These are phyloP conservation scores for Elanoides forficatus DNA, from an alignment of 2,113 vertebrate species.

Conservation along the genomic window DNA sequence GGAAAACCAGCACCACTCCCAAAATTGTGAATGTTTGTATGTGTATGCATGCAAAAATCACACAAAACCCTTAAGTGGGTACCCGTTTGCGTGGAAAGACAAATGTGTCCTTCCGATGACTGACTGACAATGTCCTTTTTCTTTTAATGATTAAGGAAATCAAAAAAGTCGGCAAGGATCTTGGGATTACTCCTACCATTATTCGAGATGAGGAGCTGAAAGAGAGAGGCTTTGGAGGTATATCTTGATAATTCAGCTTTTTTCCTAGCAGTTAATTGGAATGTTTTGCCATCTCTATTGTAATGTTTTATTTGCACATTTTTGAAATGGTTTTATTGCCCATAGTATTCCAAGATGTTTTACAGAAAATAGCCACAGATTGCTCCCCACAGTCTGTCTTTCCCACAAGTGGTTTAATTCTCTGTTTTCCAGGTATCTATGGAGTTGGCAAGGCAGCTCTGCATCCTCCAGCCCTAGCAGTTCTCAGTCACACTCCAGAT, in stretches of 20 bases:
- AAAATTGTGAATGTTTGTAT: background rate
- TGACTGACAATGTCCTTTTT: constrained; percentile 20
- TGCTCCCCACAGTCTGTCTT: background rate
- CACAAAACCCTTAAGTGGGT: background rate
- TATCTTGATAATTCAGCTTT: background rate
- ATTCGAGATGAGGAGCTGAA: constrained; percentile 92
- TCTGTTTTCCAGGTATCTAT: constrained; percentile 83
- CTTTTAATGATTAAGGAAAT: constrained; percentile 83
- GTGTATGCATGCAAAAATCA: background rate
- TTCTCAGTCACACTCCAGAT: constrained; percentile 91
- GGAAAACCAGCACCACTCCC: background rate
- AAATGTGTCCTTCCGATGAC: background rate
- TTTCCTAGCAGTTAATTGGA: background rate
- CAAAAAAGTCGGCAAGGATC: constrained; percentile 84
- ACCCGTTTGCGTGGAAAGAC: background rate
- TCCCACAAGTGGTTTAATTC: background rate
- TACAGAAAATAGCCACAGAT: background rate
- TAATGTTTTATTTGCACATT: background rate
- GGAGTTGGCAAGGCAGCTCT: constrained; percentile 94
- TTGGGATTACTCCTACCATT: constrained; percentile 87
- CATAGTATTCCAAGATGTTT: background rate
- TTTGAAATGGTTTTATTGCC: background rate
- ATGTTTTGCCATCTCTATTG: background rate
- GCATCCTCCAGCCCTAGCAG: constrained; percentile 88
- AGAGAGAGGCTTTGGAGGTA: constrained; percentile 94